Evolutionary conservation across 2,113 vertebrate genomes (phyloP).

Genomic region (Notiomystis cincta): DNA sequence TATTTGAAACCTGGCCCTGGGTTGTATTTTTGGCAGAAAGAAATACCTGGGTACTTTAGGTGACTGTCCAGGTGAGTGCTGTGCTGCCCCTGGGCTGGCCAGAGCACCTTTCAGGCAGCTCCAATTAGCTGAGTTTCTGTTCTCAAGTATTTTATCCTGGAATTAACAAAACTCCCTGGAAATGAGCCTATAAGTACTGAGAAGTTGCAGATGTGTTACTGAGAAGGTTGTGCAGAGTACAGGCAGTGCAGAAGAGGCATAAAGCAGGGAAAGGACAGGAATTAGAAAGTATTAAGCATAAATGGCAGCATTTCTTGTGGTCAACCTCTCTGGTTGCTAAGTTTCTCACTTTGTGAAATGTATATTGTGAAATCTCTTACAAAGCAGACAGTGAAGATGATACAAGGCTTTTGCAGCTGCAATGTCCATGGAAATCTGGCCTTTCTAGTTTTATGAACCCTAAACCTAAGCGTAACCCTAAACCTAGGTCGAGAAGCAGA

Average conservation of each 20-base stretch:
- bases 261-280: not conserved
- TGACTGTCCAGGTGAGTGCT: not conserved
- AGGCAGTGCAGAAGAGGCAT: not conserved
- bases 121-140: not conserved
- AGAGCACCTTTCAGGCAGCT: not conserved
- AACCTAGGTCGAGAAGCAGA: no score
- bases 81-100: not conserved
- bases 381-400: not conserved
- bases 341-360: not conserved
- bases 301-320: not conserved
- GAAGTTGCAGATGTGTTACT: not conserved
- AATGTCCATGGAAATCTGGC: no score
- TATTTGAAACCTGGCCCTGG: not conserved
- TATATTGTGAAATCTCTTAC: not conserved
- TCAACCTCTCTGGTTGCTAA: not conserved
- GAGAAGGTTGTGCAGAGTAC: not conserved
- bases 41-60: not conserved
- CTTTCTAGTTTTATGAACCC: no score
- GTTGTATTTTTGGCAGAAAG: not conserved
- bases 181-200: not conserved
- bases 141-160: not conserved
- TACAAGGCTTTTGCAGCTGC: no score
- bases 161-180: not conserved
- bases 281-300: not conserved
- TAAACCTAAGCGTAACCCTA: no score